Evolutionary conservation across 2,888 invertebrate species (phyloP).

Genomic region (Hypercompe scribonia): DNA sequence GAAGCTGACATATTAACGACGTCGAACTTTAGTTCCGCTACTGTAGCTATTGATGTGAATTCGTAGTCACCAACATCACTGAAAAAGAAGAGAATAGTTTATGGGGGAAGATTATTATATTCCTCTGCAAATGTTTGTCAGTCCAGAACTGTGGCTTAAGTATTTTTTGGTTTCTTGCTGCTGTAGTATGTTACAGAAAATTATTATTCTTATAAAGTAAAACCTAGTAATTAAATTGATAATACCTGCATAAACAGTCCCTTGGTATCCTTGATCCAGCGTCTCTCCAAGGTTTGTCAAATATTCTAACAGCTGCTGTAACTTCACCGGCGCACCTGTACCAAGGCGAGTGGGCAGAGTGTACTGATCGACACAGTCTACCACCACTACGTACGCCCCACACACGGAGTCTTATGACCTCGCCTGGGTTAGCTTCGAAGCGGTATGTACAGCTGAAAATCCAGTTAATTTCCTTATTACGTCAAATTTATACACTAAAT

Average conservation of each 20-base stretch:
- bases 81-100: slow-evolving; percentile 40
- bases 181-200: not conserved
- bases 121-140: not conserved
- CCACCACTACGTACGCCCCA: slow-evolving; percentile 90
- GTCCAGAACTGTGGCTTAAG: not conserved
- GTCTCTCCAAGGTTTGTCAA: slow-evolving; percentile 90
- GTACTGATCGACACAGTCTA: slow-evolving; percentile 86
- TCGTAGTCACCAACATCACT: slow-evolving; percentile 87
- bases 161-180: not conserved
- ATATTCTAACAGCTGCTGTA: slow-evolving; percentile 90
- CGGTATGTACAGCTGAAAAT: slow-evolving; percentile 92
- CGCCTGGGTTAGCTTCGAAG: slow-evolving; percentile 94
- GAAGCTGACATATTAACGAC: slow-evolving; percentile 94
- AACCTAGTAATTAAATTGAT: not conserved
- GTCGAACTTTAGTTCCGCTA: slow-evolving; percentile 93
- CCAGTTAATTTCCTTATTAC: not conserved
- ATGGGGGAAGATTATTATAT: not conserved
- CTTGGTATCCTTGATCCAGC: slow-evolving; percentile 89
- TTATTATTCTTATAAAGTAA: not conserved
- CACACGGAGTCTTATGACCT: slow-evolving; percentile 91
- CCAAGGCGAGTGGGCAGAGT: slow-evolving; percentile 89
- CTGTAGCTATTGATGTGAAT: slow-evolving; percentile 91
- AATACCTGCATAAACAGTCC: slow-evolving; percentile 92
- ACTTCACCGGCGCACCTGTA: slow-evolving; percentile 90
- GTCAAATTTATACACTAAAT: not conserved